phyloP scores from a whole-genome alignment of 2,888 invertebrate species.

The Eilema depressum region DNA sequence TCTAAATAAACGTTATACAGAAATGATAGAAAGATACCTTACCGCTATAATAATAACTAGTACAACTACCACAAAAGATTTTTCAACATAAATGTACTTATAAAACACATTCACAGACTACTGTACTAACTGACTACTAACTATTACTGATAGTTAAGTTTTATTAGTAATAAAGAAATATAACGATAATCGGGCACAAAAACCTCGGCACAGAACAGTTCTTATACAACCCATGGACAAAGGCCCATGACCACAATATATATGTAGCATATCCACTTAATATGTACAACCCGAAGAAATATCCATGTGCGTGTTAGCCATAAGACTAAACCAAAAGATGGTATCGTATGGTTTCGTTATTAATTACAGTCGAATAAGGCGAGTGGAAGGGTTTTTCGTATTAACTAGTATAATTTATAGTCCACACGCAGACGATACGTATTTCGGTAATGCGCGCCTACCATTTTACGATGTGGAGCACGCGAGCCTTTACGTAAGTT shows the following conservation, averaged over 20 bases:
- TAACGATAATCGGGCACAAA: not conserved
- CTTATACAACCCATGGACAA: not conserved
- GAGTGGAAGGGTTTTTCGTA: slow-evolving; percentile 76
- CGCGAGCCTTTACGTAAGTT: slow-evolving; percentile 60
- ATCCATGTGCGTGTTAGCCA: slow-evolving; percentile 50
- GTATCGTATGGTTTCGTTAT: slow-evolving; percentile 77
- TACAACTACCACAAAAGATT: not conserved
- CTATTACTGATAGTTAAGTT: no score
- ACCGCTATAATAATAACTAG: not conserved
- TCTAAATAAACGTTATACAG: no score
- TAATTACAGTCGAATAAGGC: slow-evolving; percentile 76
- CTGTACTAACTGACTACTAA: no score
- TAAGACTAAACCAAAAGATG: slow-evolving; percentile 69
- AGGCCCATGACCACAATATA: not conserved
- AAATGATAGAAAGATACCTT: not conserved
- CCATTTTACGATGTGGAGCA: slow-evolving; percentile 72
- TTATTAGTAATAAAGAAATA: no score
- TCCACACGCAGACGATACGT: slow-evolving; percentile 74
- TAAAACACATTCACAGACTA: no score
- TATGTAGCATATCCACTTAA: slow-evolving; percentile 14
- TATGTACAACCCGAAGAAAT: slow-evolving; percentile 51
- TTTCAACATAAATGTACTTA: not conserved
- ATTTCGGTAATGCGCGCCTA: slow-evolving; percentile 74
- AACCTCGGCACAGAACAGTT: not conserved
- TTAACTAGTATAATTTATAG: slow-evolving; percentile 81